Conservation (phyloP, 2,113 vertebrate species). For the Varanus salvator region DNA sequence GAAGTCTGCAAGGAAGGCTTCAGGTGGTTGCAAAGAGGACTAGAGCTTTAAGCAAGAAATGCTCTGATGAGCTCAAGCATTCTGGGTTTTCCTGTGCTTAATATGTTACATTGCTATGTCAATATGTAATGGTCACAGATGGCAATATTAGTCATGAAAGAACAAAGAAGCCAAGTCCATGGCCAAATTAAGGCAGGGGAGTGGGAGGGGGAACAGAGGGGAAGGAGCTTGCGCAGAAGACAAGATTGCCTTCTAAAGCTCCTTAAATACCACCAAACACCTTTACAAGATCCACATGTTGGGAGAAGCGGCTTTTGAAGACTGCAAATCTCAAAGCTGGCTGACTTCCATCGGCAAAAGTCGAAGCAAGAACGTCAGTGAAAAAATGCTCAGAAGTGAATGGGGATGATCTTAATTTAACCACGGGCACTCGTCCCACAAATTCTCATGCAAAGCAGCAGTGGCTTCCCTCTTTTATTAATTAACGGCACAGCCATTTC, state of each 20-base stretch:
- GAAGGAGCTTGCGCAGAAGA: conserved; percentile 59
- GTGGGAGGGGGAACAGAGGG: conserved; percentile 60
- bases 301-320: conserved; percentile 61
- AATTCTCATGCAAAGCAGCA: conserved; percentile 75
- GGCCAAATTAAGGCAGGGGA: conserved; percentile 75
- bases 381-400: conserved; percentile 78
- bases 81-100: conserved; percentile 78
- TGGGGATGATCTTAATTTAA: conserved; percentile 80
- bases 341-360: conserved; percentile 70
- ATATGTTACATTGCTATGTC: conserved; percentile 84
- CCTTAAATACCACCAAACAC: conserved; percentile 64
- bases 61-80: conserved; percentile 77
- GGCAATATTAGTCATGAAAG: conserved; percentile 86
- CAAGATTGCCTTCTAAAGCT: conserved; percentile 69
- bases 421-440: conserved; percentile 75
- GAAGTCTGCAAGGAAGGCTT: conserved; percentile 62
- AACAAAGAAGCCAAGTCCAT: conserved; percentile 82
- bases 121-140: conserved; percentile 86
- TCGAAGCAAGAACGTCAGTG: conserved; percentile 64
- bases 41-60: conserved; percentile 76
- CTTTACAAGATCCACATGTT: conserved; percentile 67
- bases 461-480: conserved; percentile 66
- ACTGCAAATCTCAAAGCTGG: conserved; percentile 74
- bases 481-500: conserved; percentile 65
- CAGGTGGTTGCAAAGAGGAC: conserved; percentile 72